phyloP scores from a whole-genome alignment of 2,113 vertebrate species.

The Elachura formosa region DNA sequence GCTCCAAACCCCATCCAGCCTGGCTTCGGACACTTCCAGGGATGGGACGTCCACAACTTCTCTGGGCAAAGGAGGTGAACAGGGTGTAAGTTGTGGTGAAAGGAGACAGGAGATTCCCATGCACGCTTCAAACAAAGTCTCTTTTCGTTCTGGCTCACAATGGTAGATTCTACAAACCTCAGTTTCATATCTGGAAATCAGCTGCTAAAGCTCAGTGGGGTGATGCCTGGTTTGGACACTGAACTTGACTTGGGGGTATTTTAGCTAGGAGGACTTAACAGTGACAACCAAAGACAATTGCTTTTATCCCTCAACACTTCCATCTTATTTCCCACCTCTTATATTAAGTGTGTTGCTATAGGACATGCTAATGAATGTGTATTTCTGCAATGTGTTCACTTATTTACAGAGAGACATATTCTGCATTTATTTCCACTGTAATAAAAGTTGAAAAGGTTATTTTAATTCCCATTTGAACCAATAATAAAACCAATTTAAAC shows the following conservation, averaged over 20 bases:
- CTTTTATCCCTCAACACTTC: not conserved
- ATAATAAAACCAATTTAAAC: too few relatives aligned
- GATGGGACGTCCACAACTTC: not conserved
- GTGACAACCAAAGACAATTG: not conserved
- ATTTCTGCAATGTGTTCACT: not conserved
- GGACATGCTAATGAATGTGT: not conserved
- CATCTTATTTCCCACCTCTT: not conserved
- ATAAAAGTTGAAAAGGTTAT: not conserved
- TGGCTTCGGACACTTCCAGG: not conserved
- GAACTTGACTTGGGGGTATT: not conserved
- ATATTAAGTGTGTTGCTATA: not conserved
- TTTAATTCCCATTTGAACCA: not conserved
- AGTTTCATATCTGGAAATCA: not conserved
- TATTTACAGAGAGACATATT: not conserved
- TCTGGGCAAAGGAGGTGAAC: not conserved
- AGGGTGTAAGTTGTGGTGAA: not conserved
- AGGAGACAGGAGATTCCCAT: not conserved
- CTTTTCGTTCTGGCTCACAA: not conserved
- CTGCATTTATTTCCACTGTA: not conserved
- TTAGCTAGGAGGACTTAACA: not conserved
- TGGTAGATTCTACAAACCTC: not conserved
- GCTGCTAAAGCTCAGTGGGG: not conserved
- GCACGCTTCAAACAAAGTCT: not conserved
- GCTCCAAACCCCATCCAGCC: not conserved
- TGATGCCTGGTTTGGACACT: not conserved